A percentile compares a stretch with the other conserved stretches of the same genome.
Conservation (phyloP, 2,797 vertebrate genomes). For the Psittacula echo region DNA sequence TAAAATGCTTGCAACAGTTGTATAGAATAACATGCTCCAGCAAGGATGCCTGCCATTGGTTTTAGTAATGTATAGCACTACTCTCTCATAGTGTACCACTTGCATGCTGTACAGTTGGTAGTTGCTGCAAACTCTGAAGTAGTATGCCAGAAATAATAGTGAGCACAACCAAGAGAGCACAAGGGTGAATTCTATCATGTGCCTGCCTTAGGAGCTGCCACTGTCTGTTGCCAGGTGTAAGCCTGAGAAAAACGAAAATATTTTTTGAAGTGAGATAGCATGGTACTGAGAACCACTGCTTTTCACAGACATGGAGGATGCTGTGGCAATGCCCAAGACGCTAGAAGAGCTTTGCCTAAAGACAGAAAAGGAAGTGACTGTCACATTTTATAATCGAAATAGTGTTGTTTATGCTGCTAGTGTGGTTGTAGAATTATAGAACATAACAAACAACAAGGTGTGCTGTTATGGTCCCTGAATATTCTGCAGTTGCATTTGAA, state of each 20-base stretch:
- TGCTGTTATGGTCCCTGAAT: neutral
- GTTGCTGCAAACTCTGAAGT: neutral
- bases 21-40: neutral
- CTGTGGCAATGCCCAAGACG: neutral
- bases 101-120: neutral
- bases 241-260: neutral
- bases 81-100: neutral
- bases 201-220: neutral
- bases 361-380: neutral
- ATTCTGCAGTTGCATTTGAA: neutral
- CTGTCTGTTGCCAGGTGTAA: neutral
- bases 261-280: neutral
- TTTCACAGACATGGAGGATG: neutral
- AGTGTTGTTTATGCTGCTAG: neutral
- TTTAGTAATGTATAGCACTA: neutral
- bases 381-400: neutral
- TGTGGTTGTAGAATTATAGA: neutral
- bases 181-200: neutral
- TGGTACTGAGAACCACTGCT: neutral
- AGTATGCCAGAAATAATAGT: neutral
- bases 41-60: neutral
- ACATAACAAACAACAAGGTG: neutral
- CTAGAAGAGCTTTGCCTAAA: neutral
- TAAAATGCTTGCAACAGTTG: rapidly evolving
- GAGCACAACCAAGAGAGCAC: neutral